phyloP scores from a whole-genome alignment of 2,888 invertebrate species.

The Lochmaea crataegi region DNA sequence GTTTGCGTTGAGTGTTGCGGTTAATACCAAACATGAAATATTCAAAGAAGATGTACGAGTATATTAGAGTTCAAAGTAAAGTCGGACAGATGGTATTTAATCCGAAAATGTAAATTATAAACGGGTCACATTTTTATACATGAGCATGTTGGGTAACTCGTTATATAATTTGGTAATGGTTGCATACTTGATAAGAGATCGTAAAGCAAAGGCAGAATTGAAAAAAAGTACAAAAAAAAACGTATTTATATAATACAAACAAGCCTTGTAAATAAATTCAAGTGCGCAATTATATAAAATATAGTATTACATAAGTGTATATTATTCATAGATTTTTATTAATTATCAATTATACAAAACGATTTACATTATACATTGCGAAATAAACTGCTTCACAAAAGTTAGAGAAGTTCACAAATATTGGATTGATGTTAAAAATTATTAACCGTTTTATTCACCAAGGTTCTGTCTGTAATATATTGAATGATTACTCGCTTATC shows the following conservation, averaged over 20 bases:
- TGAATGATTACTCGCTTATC: no score
- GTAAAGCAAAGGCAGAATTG: not conserved
- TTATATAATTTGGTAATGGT: slow-evolving; percentile 8
- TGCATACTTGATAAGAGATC: not conserved
- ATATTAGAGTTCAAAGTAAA: not conserved
- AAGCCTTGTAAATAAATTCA: not conserved
- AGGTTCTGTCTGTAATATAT: no score
- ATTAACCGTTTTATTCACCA: no score
- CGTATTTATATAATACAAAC: slow-evolving; percentile 1
- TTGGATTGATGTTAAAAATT: no score
- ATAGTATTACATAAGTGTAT: not conserved
- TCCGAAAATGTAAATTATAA: not conserved
- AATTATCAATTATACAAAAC: not conserved
- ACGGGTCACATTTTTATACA: not conserved
- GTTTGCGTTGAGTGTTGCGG: no score
- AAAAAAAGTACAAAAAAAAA: not conserved
- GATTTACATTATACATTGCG: not conserved
- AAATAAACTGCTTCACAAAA: not conserved
- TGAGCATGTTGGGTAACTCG: slow-evolving; percentile 1
- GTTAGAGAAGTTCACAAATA: no score
- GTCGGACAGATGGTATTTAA: not conserved
- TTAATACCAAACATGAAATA: no score
- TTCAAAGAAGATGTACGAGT: no score
- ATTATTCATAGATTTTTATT: not conserved
- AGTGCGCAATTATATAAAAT: not conserved